Evolutionary conservation across 2,888 invertebrate species (phyloP), one percentile per base, ranked within the genome.

Genomic region (Xylota sylvarum): DNA sequence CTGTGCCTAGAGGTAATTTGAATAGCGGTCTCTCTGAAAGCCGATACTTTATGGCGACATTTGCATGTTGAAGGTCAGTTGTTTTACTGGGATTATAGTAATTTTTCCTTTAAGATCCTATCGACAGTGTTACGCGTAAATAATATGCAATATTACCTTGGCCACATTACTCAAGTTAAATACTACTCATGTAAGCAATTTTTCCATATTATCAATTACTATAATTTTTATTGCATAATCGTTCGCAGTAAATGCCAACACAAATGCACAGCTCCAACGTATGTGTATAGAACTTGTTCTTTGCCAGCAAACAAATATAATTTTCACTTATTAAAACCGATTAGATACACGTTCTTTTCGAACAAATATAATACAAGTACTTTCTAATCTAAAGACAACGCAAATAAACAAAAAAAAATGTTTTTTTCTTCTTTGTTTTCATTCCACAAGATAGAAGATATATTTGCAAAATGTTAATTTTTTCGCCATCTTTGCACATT

Each of bases 341-440:
- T 60, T 60, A 60, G 60, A 60, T 60, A 60, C 40, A 60, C 60
- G 40, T 43, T 60, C 40, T 60, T 23, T 23, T 14, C 37, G 27
- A 37, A 40, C 60, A 27, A 7, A 23, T 10, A 40, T 9, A n/a
- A 23, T 60, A 30, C 32, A 10, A 37, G 37, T 58, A 37, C 58
- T 37, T 60, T 60, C 60, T 60, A 60, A 60, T 60, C 60, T 27
- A 10, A 40, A 40, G 60, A 27, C 60, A 43, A 60, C 23, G n/a
- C 27, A 60, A 40, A 43, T 60, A 60, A 19, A 43, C 14, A 37
- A 37, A 37, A 58, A 14, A 43, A 5, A 43, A 1, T 10, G 10
- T 10, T 10, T 40, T 9, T 40, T 40, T 14, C 5, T 43, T 14
- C n/a, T 14, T n/a, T n/a, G n/a, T n/a, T n/a, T n/a, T n/a, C n/a